A percentile compares a stretch with the other conserved stretches of the same genome.
These are phyloP conservation scores for Pithys albifrons DNA, from an alignment of 2,113 vertebrate genomes.

Conservation along the genomic window DNA sequence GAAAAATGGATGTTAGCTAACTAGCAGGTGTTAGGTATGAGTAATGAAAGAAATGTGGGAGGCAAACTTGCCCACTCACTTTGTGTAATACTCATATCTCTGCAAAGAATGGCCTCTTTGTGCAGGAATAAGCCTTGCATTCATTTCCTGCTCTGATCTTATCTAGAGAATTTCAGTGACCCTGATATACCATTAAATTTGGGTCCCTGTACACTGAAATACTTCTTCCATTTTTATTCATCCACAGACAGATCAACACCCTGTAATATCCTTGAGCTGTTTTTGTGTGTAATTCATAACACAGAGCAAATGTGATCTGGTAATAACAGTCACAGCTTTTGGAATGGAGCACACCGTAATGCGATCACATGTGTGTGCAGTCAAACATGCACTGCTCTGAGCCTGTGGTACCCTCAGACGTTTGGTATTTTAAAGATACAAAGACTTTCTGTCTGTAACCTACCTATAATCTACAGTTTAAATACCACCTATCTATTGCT, in stretches of 20 bases:
- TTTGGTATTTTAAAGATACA: not conserved
- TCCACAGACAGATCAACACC: slow-evolving; percentile 29
- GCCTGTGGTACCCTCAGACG: not conserved
- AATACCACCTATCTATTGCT: not conserved
- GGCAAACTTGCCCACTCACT: slow-evolving; percentile 35
- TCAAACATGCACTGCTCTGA: not conserved
- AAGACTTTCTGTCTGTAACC: not conserved
- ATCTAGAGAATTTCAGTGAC: slow-evolving; percentile 52
- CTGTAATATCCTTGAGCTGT: slow-evolving; percentile 13
- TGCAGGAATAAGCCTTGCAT: slow-evolving; percentile 47
- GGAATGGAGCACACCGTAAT: not conserved
- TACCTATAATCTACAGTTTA: not conserved
- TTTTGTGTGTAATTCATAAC: not conserved
- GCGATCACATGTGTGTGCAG: not conserved
- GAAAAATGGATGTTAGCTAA: slow-evolving; percentile 44
- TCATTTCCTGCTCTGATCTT: slow-evolving; percentile 59
- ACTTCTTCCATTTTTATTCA: not conserved
- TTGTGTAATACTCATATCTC: slow-evolving; percentile 7
- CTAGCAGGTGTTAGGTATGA: slow-evolving; percentile 50
- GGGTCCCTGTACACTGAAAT: not conserved
- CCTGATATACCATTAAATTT: slow-evolving; percentile 37
- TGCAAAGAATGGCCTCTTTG: slow-evolving; percentile 53
- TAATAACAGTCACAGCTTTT: not conserved
- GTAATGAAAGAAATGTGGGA: slow-evolving; percentile 64
- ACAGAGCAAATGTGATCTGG: not conserved